A percentile compares a stretch with the other conserved stretches of the same genome.
These are phyloP conservation scores for Chironomus riparius DNA, from an alignment of 2,888 invertebrate genomes.

Conservation along the genomic window DNA sequence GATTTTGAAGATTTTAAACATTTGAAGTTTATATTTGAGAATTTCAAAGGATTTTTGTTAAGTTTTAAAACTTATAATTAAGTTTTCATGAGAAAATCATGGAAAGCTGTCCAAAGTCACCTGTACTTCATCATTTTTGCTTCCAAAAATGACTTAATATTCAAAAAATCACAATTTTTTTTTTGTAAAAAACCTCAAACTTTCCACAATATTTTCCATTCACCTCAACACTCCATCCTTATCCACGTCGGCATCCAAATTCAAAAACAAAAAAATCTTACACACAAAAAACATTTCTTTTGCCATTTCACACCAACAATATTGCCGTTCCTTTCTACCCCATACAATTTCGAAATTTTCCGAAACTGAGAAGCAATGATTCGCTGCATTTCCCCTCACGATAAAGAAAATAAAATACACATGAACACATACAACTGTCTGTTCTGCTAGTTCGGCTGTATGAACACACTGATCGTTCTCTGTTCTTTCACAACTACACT, in stretches of 20 bases:
- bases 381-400: conserved; percentile 15
- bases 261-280: not conserved
- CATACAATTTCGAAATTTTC: conserved; percentile 4
- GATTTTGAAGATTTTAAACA: too few species aligned
- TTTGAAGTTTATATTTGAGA: too few species aligned
- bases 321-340: not conserved
- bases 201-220: too few species aligned
- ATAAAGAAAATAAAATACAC: not conserved
- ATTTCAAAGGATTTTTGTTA: too few species aligned
- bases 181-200: too few species aligned
- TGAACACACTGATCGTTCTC: conserved; percentile 14
- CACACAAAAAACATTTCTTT: not conserved
- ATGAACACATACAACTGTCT: not conserved
- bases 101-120: too few species aligned
- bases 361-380: conserved; percentile 4
- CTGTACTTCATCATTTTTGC: too few species aligned
- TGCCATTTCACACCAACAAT: not conserved
- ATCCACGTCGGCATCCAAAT: too few species aligned
- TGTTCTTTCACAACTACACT: not conserved
- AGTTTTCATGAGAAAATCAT: too few species aligned
- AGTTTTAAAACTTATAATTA: not conserved
- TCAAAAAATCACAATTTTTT: too few species aligned
- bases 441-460: not conserved
- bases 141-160: too few species aligned
- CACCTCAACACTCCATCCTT: too few species aligned